Evolutionary conservation across 2,113 vertebrate genomes (phyloP).

Genomic region (zebrafish (Danio rerio)): GRCz12tu NC_133194.1:33468501-33469000

Average conservation of each 20-base stretch:
- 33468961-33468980: constrained; percentile 83
- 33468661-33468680: constrained; percentile 97
- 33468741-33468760: neutral
- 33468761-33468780: neutral
- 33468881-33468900: neutral
- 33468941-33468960: neutral
- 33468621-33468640: constrained; percentile 82
- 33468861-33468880: constrained; percentile 86
- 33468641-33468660: constrained; percentile 96
- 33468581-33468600: neutral
- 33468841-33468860: constrained; percentile 97
- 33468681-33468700: constrained; percentile 98
- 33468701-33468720: constrained; percentile 92
- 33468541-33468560: neutral
- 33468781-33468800: constrained; percentile 91
- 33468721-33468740: neutral
- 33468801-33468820: constrained; percentile 98
- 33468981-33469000: constrained; percentile 96
- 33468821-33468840: constrained; percentile 97
- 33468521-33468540: constrained; percentile 87
- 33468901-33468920: neutral
- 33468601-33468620: neutral
- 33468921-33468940: neutral
- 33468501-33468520: constrained; percentile 96
- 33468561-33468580: neutral